These are phyloP conservation scores for Drosophila falleni DNA, from an alignment of 2,888 invertebrate species.

Conservation along the genomic window DNA sequence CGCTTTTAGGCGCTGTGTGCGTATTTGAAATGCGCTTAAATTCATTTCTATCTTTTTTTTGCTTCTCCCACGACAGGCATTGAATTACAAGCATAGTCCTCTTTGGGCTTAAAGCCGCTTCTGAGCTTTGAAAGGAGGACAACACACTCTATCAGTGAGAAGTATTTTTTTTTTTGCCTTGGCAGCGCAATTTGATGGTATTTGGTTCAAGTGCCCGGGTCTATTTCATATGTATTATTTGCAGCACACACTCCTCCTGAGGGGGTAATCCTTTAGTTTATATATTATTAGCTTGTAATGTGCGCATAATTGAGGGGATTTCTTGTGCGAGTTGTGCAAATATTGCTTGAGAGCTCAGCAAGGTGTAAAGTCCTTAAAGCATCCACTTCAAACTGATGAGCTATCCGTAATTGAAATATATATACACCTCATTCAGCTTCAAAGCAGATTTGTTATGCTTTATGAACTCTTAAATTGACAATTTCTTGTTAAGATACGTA, in stretches of 20 bases:
- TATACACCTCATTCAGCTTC: constrained; percentile 1
- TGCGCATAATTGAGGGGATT: constrained; percentile 73
- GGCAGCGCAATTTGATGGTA: constrained; percentile 70
- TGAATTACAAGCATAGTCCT: constrained; percentile 66
- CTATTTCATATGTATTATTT: constrained; percentile 65
- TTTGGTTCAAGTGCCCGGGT: constrained; percentile 67
- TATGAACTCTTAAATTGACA: constrained; percentile 12
- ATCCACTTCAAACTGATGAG: constrained; percentile 49
- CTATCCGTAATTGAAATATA: constrained; percentile 19
- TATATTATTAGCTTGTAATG: constrained; percentile 79
- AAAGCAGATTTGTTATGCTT: constrained; percentile 14
- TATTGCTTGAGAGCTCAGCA: constrained; percentile 26
- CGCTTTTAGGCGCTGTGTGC: constrained; percentile 58
- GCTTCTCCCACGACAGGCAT: constrained; percentile 54
- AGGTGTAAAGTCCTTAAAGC: constrained; percentile 48
- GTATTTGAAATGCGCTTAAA: constrained; percentile 78
- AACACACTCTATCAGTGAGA: constrained; percentile 40
- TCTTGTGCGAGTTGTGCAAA: constrained; percentile 24
- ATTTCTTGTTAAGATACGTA: not conserved
- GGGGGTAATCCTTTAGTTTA: constrained; percentile 77
- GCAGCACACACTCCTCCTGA: constrained; percentile 39
- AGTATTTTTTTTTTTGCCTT: constrained; percentile 33
- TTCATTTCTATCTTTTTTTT: constrained; percentile 59
- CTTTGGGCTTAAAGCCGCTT: constrained; percentile 59
- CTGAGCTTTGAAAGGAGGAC: constrained; percentile 27